Conservation (phyloP, 2,113 vertebrate species). For the Seriola rivoliana region DNA sequence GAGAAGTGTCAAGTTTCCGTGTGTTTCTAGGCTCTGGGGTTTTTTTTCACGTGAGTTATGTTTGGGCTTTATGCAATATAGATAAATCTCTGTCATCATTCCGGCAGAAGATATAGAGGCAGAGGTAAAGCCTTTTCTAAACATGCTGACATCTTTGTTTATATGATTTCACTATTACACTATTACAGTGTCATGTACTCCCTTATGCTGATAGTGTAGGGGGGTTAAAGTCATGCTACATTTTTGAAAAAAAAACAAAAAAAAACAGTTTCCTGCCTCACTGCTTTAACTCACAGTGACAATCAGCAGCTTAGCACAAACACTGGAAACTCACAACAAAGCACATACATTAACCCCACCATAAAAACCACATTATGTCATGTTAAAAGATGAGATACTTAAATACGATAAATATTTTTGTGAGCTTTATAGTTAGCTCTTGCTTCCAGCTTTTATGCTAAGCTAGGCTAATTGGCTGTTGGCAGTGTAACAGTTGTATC, state of each 20-base stretch:
- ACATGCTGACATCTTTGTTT: conserved; percentile 30
- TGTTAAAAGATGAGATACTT: neutral
- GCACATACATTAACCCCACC: too few relatives aligned
- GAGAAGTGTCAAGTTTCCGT: too few relatives aligned
- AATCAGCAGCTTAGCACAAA: neutral
- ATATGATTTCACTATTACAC: conserved; percentile 8
- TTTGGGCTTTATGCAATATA: neutral
- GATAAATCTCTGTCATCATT: conserved; percentile 22
- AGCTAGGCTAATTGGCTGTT: neutral
- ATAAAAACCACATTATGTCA: neutral
- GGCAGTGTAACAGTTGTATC: too few relatives aligned
- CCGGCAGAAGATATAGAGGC: neutral
- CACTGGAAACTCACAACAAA: neutral
- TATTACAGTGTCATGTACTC: neutral
- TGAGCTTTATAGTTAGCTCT: too few relatives aligned
- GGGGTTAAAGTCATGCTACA: neutral
- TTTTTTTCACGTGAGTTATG: neutral
- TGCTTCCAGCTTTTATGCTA: neutral
- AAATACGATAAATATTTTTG: too few relatives aligned
- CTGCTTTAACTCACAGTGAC: neutral
- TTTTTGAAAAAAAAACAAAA: neutral
- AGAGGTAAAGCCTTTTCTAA: conserved; percentile 19
- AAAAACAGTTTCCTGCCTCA: neutral
- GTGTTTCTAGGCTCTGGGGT: neutral
- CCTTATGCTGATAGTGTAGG: neutral